Evolutionary conservation across 2,113 vertebrate genomes (phyloP), one percentile per base, ranked within the genome.

Genomic region (Tragulus kanchil): DNA sequence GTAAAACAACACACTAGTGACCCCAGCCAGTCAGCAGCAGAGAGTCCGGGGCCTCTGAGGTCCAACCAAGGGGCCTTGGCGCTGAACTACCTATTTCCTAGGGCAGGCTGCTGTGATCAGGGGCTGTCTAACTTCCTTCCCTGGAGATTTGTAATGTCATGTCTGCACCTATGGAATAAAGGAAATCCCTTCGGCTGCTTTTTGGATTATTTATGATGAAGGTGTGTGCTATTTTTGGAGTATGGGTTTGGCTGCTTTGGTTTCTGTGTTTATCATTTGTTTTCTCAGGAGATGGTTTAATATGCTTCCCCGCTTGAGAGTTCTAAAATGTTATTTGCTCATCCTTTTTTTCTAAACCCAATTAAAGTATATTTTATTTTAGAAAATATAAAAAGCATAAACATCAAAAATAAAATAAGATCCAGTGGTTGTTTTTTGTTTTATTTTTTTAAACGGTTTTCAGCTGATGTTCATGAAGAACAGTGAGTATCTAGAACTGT

Each of bases 231-330:
- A 36, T 36, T 36, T 84, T 93, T 52, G 73, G 28, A 85, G 67
- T 91, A 95, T 94, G 36, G 19, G 4, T 58, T 97, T 82, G 77
- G 42, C 87, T 87, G 48, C 4, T 65, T 95, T 75, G 15, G 17
- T 50, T 96, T 89, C 78, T 86, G 23, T 92, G 92, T 69, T 96
- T 93, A 67, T 67, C 59, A 26, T 85, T 93, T 96, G 83, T 93
- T 97, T 96, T 96, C 89, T 93, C 26, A 64, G 62, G 81, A 97
- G 90, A 31, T 69, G 3, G 56, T 94, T 95, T 95, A 86, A 81
- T 81, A 81, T 86, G 23, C 45, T 79, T 93, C 56, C 73, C 8
- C 45, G 73, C 45, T 26, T 42, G 56, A 92, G 58, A 11, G 10
- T 89, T 84, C 45, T 91, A 84, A 79, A 93, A 64, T 75, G 79